Conservation (phyloP, 2,797 vertebrate genomes). For the Enteromius thamalakanensis region DNA sequence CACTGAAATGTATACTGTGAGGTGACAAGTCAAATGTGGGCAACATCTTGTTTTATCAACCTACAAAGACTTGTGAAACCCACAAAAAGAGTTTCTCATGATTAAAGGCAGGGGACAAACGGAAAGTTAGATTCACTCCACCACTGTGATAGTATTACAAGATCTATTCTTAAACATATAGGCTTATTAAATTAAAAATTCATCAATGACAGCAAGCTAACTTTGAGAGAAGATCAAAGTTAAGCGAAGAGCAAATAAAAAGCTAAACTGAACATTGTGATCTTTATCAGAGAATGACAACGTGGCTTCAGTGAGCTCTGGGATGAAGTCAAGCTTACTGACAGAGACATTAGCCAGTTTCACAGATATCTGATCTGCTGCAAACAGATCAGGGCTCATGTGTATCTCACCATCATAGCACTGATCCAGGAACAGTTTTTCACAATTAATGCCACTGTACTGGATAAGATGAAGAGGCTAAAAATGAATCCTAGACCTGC, state of each 20-base stretch:
- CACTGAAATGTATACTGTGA: not conserved
- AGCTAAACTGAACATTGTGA: not conserved
- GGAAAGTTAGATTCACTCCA: not conserved
- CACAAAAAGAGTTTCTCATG: not conserved
- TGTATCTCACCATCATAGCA: not conserved
- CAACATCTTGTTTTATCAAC: not conserved
- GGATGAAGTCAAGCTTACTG: slow-evolving; percentile 66
- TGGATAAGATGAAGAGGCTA: not conserved
- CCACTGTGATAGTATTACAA: not conserved
- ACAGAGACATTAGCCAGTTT: slow-evolving; percentile 68
- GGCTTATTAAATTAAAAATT: not conserved
- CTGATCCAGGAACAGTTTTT: slow-evolving; percentile 27
- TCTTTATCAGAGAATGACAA: slow-evolving; percentile 4
- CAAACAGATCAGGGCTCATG: slow-evolving; percentile 37
- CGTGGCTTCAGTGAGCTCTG: slow-evolving; percentile 54
- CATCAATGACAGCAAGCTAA: not conserved
- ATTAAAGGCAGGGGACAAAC: not conserved
- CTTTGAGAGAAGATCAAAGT: not conserved
- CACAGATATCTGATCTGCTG: slow-evolving; percentile 59
- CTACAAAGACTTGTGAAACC: not conserved
- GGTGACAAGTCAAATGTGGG: slow-evolving; percentile 4
- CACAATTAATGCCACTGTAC: not conserved
- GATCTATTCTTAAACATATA: slow-evolving; percentile 2
- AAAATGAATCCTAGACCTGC: slow-evolving; percentile 17
- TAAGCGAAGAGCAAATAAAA: slow-evolving; percentile 11